A percentile compares a stretch with the other conserved stretches of the same genome.
Conservation (phyloP, 2,888 invertebrate species). For the Cosmorhoe ocellata region DNA sequence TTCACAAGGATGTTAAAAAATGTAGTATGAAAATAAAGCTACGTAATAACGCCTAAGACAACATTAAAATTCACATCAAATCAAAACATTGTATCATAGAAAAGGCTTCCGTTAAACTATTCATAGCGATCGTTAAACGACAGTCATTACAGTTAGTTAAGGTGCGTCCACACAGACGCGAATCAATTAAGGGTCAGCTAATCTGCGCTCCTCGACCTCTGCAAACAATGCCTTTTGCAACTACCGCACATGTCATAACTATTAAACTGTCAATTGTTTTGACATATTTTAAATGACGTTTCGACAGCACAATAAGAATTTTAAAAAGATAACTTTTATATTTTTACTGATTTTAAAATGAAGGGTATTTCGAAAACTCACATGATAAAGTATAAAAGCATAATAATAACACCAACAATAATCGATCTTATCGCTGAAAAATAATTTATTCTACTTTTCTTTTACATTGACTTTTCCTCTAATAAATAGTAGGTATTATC, state of each 20-base stretch:
- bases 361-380: too few relatives aligned
- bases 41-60: too few relatives aligned
- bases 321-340: not conserved
- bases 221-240: conserved; percentile 57
- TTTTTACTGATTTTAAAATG: too few relatives aligned
- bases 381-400: too few relatives aligned
- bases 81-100: not conserved
- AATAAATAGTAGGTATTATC: too few relatives aligned
- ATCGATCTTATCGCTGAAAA: too few relatives aligned
- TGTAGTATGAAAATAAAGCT: too few relatives aligned
- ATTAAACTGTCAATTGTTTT: conserved; percentile 15
- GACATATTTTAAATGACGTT: conserved; percentile 7
- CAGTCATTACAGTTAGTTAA: conserved; percentile 43
- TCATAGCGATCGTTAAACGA: conserved; percentile 33
- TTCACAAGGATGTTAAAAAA: too few relatives aligned
- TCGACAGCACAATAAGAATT: conserved; percentile 6
- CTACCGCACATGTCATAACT: conserved; percentile 22
- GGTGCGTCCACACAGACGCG: conserved; percentile 48
- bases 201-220: conserved; percentile 52
- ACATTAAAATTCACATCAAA: too few relatives aligned
- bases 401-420: too few relatives aligned
- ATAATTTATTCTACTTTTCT: too few relatives aligned
- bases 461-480: too few relatives aligned
- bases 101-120: conserved; percentile 15
- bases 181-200: conserved; percentile 66